Evolutionary conservation across 2,797 vertebrate species (phyloP), one percentile per base, ranked within the genome.

Genomic region (Tolypeutes matacus): DNA sequence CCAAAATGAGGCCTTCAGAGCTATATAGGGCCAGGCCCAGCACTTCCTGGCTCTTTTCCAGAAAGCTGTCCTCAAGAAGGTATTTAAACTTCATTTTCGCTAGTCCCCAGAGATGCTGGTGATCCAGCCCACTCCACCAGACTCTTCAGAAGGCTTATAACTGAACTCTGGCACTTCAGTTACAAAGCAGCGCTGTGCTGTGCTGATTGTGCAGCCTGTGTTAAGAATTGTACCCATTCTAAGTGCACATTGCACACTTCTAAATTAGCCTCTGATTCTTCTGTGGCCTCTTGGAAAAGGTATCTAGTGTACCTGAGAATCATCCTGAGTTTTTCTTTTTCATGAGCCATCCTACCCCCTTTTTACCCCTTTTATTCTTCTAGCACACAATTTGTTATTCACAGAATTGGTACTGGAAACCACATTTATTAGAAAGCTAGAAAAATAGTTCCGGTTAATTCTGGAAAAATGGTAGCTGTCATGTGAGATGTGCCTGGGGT

Each of bases 1-100:
- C 70, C 20, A 60, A 84, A 87, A 42, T 4, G 11, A 96, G 51
- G 29, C 5, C n/a, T 73, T 72, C 39, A 87, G 36, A 78, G 18
- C 17, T 31, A 2, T 46, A 6, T 2, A 10, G 8, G 23, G 34
- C 6, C 31, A 4, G 4, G 39, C 27, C 73, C 3, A 0, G 64
- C 12, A 49, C 39, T 42, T 77, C 42, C 31, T 65, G 82, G 65
- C 64, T 77, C 15, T 62, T 72, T 36, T 27, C 86, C 83, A 60
- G 84, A 89, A 78, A 49, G 6, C 91, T 64, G 1, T 75, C 80
- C 39, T 89, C 18, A 14, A 58, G 58, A 88, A 29, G 39, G 70
- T 86, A 58, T 2, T 15, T 67, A 51, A 46, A 73, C 70, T 91
- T 93, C 65, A 76, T 95, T 92, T 93, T 92, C 65, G 1, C 17